These are phyloP conservation scores for Ibycter americanus DNA, from an alignment of 2,797 vertebrate species.

Conservation along the genomic window DNA sequence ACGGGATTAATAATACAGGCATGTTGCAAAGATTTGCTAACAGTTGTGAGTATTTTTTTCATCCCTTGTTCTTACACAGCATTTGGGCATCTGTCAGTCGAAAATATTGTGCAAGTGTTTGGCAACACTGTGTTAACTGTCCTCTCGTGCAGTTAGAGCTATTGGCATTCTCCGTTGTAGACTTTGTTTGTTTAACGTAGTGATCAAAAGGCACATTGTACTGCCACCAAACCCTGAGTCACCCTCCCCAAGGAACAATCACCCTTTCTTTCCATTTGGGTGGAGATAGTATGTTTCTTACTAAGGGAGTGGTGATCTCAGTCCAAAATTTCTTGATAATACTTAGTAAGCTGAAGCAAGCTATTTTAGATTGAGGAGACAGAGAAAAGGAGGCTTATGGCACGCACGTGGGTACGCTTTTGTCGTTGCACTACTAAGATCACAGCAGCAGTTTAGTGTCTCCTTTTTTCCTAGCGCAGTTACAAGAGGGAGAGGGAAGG, in stretches of 20 bases:
- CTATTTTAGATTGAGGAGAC: neutral
- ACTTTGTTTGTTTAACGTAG: conserved; percentile 22
- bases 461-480: neutral
- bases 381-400: neutral
- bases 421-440: neutral
- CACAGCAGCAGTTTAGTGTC: neutral
- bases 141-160: neutral
- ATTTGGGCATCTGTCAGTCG: neutral
- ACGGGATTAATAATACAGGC: neutral
- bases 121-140: neutral
- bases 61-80: neutral
- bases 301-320: neutral
- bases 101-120: conserved; percentile 26
- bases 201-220: conserved; percentile 40
- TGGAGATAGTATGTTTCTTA: conserved; percentile 28
- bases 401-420: neutral
- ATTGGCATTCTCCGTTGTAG: neutral
- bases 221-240: conserved; percentile 56
- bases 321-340: neutral
- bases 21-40: neutral
- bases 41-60: neutral
- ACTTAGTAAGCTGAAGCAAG: neutral
- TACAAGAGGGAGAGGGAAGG: neutral
- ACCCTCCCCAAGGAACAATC: conserved; percentile 39
- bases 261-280: conserved; percentile 48